Evolutionary conservation across 2,113 vertebrate genomes (phyloP).

Genomic region (Forbesichthys papilliferus): DNA sequence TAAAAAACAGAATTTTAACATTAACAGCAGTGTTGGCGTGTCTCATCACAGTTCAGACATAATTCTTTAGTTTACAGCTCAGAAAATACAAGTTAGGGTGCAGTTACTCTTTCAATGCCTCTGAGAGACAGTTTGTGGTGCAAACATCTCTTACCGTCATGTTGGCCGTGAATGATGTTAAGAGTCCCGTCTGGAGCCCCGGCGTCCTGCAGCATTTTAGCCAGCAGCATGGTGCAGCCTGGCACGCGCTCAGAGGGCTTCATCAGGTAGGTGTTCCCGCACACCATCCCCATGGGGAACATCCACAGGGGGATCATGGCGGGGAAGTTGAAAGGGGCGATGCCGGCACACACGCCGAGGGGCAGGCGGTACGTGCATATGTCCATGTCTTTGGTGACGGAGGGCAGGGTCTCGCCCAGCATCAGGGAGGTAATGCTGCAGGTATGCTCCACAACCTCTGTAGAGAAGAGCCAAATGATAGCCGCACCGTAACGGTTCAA

Average conservation of each 20-base stretch:
- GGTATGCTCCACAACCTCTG: conserved; percentile 97
- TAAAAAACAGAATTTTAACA: no score
- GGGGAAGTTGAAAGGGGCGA: conserved; percentile 95
- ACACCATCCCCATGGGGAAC: conserved; percentile 96
- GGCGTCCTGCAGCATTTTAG: conserved; percentile 90
- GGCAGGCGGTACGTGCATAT: conserved; percentile 90
- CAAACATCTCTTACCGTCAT: conserved; percentile 76
- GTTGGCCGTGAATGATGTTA: conserved; percentile 94
- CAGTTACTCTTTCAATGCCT: no score
- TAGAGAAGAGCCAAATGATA: conserved; percentile 36
- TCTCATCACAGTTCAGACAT: no score
- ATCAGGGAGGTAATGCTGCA: conserved; percentile 96
- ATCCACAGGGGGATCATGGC: conserved; percentile 99
- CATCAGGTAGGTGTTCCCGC: conserved; percentile 94
- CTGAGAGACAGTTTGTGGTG: no score
- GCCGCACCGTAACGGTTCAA: not conserved
- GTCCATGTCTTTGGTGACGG: conserved; percentile 98
- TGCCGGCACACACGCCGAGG: conserved; percentile 92
- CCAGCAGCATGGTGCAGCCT: conserved; percentile 90
- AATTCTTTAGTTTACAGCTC: no score
- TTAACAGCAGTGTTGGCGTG: no score
- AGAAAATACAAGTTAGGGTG: no score
- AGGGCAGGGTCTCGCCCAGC: conserved; percentile 94
- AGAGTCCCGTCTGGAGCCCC: conserved; percentile 91
- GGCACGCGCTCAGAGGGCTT: conserved; percentile 96